Percentiles rank a stretch among this genome's conserved stretches.
Evolutionary conservation across 2,113 vertebrate genomes (phyloP).

Genomic region (Tilapia sparmanii): DNA sequence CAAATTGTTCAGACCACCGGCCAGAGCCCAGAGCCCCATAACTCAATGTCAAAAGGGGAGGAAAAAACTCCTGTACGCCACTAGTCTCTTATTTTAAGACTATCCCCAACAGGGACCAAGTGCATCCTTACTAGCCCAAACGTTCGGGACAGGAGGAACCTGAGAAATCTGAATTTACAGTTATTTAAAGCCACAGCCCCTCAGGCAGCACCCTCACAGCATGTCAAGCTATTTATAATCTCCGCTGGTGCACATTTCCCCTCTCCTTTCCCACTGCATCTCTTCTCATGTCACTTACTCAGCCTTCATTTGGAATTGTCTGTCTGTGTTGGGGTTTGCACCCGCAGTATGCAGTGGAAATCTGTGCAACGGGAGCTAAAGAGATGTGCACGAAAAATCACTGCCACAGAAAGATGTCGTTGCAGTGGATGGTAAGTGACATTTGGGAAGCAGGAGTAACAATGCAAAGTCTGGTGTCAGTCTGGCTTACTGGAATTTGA

Average conservation of each 20-base stretch:
- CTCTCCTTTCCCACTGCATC: constrained; percentile 36
- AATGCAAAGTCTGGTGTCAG: background rate
- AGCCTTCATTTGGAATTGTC: constrained; percentile 52
- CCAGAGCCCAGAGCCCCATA: constrained; percentile 75
- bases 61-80: constrained; percentile 47
- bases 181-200: constrained; percentile 65
- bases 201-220: constrained; percentile 43
- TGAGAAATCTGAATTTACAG: constrained; percentile 64
- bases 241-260: constrained; percentile 39
- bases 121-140: constrained; percentile 57
- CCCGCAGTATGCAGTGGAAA: constrained; percentile 44
- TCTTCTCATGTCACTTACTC: constrained; percentile 55
- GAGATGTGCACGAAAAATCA: constrained; percentile 24
- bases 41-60: constrained; percentile 73
- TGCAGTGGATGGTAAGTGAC: constrained; percentile 18
- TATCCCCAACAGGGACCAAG: constrained; percentile 57
- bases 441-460: constrained; percentile 5
- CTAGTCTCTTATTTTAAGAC: constrained; percentile 69
- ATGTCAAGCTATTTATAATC: constrained; percentile 62
- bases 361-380: constrained; percentile 29
- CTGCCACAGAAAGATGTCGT: constrained; percentile 8
- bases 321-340: constrained; percentile 51
- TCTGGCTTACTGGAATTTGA: background rate
- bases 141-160: constrained; percentile 47
- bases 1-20: constrained; percentile 77